Evolutionary conservation across 1,140 invertebrate genomes (phyloP).

Genomic region (Drosophila tristis): DNA sequence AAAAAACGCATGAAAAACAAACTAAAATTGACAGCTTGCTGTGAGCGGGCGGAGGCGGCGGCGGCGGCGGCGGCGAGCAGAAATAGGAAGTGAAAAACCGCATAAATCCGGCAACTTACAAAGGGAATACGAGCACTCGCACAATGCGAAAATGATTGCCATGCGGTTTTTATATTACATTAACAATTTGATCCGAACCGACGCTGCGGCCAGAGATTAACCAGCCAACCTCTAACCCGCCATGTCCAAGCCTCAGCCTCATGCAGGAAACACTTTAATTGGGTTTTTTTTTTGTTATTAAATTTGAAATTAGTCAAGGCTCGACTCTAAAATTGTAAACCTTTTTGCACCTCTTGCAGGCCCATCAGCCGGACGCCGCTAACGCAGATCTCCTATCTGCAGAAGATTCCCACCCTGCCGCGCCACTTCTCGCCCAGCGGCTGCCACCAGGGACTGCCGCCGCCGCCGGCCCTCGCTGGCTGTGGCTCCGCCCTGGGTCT

Average conservation of each 20-base stretch:
- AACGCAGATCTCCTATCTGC: slow-evolving; percentile 82
- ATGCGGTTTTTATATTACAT: slow-evolving; percentile 66
- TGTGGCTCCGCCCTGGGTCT: slow-evolving; percentile 40
- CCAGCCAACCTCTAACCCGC: slow-evolving; percentile 55
- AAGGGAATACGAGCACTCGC: slow-evolving; percentile 43
- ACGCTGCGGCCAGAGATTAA: slow-evolving; percentile 37
- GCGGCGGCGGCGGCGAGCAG: slow-evolving; percentile 1
- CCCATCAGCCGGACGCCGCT: slow-evolving; percentile 85
- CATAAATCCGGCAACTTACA: slow-evolving; percentile 66
- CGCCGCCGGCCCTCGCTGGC: slow-evolving; percentile 25
- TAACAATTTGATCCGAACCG: slow-evolving; percentile 62
- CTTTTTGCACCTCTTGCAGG: slow-evolving; percentile 77
- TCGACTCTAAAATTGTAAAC: slow-evolving; percentile 18
- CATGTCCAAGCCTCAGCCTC: slow-evolving; percentile 2
- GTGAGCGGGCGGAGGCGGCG: slow-evolving; percentile 6
- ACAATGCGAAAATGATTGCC: slow-evolving; percentile 38
- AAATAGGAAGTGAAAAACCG: slow-evolving; percentile 72
- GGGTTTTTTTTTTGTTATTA: slow-evolving; percentile 33
- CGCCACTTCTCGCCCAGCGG: slow-evolving; percentile 79
- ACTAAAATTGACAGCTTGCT: slow-evolving; percentile 77
- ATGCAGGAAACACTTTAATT: slow-evolving; percentile 68
- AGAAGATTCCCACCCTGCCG: slow-evolving; percentile 81
- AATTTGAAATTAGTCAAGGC: slow-evolving; percentile 76
- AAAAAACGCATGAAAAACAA: slow-evolving; percentile 59
- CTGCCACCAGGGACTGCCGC: slow-evolving; percentile 27